phyloP scores from a whole-genome alignment of 2,888 invertebrate species.

The Empis stercorea region DNA sequence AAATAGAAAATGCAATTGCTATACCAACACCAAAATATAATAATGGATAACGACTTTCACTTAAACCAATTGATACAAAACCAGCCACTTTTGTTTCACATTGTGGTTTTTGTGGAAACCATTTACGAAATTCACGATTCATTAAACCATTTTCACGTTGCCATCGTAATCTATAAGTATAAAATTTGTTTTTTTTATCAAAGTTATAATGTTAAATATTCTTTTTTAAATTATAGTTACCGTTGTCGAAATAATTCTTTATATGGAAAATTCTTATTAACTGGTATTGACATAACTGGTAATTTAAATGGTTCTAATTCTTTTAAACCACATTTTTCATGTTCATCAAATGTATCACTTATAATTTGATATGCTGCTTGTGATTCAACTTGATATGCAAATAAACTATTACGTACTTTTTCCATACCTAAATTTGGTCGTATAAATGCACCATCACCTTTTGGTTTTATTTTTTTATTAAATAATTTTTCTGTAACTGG shows the following conservation, averaged over 20 bases:
- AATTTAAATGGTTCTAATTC: slow-evolving; percentile 45
- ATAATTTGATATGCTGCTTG: slow-evolving; percentile 47
- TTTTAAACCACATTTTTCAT: slow-evolving; percentile 48
- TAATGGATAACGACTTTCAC: slow-evolving; percentile 41
- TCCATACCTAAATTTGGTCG: slow-evolving; percentile 42
- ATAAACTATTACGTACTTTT: slow-evolving; percentile 41
- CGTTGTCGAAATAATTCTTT: slow-evolving; percentile 41
- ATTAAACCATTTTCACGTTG: slow-evolving; percentile 46
- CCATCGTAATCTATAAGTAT: slow-evolving; percentile 40
- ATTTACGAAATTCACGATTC: slow-evolving; percentile 38
- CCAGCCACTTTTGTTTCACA: slow-evolving; percentile 40
- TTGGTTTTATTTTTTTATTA: slow-evolving; percentile 42
- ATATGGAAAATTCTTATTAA: slow-evolving; percentile 43
- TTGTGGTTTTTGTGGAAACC: slow-evolving; percentile 43
- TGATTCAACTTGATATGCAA: slow-evolving; percentile 48
- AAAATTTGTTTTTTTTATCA: not conserved
- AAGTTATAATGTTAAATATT: too few relatives aligned
- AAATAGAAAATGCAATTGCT: slow-evolving; percentile 16
- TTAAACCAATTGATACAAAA: slow-evolving; percentile 43
- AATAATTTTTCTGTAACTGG: slow-evolving; percentile 40
- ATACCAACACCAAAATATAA: slow-evolving; percentile 32
- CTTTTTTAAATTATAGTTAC: slow-evolving; percentile 21
- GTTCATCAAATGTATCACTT: slow-evolving; percentile 46
- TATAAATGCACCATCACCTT: slow-evolving; percentile 41
- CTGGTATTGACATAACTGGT: slow-evolving; percentile 43